Evolutionary conservation across 2,888 invertebrate species (phyloP).

Genomic region (Andrena bicolor): DNA sequence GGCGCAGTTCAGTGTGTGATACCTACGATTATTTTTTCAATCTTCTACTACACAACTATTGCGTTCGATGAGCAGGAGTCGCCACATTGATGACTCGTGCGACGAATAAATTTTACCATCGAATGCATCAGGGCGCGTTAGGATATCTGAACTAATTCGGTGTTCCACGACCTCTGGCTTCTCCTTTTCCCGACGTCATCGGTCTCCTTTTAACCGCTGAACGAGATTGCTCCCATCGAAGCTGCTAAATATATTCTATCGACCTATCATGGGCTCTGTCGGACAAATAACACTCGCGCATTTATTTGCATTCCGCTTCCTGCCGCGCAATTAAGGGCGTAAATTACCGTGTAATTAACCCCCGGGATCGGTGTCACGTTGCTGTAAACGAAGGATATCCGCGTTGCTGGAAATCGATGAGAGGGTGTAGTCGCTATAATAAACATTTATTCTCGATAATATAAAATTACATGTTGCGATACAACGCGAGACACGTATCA

Average conservation of each 20-base stretch:
- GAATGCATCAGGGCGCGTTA: neutral
- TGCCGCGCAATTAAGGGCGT: neutral
- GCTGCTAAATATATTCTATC: conserved; percentile 22
- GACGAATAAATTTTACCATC: neutral
- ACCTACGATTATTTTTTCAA: too few species aligned
- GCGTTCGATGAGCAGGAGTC: neutral
- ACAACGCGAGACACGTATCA: conserved; percentile 80
- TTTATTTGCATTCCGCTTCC: neutral
- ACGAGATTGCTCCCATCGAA: neutral
- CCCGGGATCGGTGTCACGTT: neutral
- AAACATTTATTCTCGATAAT: conserved; percentile 81
- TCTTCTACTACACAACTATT: too few species aligned
- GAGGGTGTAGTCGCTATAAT: conserved; percentile 49
- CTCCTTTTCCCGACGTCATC: conserved; percentile 14
- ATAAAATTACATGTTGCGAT: conserved; percentile 83
- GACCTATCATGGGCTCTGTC: neutral
- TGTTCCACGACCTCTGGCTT: conserved; percentile 1
- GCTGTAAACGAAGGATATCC: conserved; percentile 1
- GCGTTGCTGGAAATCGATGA: neutral
- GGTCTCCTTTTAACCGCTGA: conserved; percentile 11
- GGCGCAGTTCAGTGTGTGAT: neutral
- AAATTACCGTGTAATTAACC: conserved; percentile 25
- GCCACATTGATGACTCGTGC: neutral
- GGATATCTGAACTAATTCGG: neutral
- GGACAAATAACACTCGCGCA: neutral